These are phyloP conservation scores for Oceanodroma tethys DNA, from an alignment of 2,113 vertebrate genomes.

Conservation along the genomic window DNA sequence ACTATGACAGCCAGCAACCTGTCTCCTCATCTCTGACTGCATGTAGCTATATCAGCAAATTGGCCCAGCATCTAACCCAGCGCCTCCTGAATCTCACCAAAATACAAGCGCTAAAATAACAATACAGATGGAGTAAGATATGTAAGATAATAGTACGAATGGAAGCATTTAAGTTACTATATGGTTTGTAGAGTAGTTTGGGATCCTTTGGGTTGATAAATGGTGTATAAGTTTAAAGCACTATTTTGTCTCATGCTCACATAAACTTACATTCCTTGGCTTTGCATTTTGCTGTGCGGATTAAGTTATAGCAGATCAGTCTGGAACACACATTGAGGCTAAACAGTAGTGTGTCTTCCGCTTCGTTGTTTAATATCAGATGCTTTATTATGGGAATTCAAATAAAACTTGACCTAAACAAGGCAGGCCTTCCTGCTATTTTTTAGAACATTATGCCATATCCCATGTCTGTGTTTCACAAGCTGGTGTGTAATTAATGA, in stretches of 20 bases:
- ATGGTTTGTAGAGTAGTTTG: background rate
- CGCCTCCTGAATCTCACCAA: background rate
- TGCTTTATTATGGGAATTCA: conserved; percentile 6
- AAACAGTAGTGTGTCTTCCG: background rate
- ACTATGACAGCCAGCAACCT: background rate
- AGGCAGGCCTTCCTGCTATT: background rate
- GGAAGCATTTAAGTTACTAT: background rate
- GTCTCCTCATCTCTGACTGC: background rate
- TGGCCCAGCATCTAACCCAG: background rate
- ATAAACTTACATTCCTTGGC: background rate
- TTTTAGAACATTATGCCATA: background rate
- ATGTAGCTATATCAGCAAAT: background rate
- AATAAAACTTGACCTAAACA: conserved; percentile 25
- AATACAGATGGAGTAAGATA: background rate
- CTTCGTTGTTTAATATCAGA: background rate
- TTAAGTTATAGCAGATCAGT: background rate
- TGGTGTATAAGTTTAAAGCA: background rate
- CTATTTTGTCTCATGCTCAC: background rate
- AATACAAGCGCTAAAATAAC: background rate
- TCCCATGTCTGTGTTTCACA: background rate
- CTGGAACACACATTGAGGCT: background rate
- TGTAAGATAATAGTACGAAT: background rate
- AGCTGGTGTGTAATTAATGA: background rate
- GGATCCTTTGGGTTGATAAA: background rate
- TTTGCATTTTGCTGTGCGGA: background rate